Percentiles rank a stretch among this genome's conserved stretches.
phyloP scores from a whole-genome alignment of 2,113 vertebrate species.

The Patagioenas fasciata region DNA sequence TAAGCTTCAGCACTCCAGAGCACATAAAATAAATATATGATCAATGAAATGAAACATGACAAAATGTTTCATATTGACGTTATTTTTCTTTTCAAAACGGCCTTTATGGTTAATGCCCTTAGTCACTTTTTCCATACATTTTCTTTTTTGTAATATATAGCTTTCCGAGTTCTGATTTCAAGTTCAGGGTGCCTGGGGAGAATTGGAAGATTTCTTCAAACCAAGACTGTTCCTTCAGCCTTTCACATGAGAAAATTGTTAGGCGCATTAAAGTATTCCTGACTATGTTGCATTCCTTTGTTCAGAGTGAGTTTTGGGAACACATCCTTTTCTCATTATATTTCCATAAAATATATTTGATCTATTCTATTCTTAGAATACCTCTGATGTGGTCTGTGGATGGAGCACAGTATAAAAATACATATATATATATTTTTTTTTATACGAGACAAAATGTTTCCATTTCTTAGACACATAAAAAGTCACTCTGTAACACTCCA shows the following conservation, averaged over 20 bases:
- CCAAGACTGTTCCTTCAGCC: conserved; percentile 78
- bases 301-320: conserved; percentile 90
- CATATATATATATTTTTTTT: conserved; percentile 67
- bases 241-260: conserved; percentile 96
- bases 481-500: conserved; percentile 74
- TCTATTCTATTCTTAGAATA: conserved; percentile 95
- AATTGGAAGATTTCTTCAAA: conserved; percentile 80
- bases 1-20: conserved; percentile 71
- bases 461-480: conserved; percentile 82
- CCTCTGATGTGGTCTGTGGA: conserved; percentile 90
- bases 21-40: conserved; percentile 79
- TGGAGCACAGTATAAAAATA: conserved; percentile 85
- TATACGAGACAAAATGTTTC: conserved; percentile 85
- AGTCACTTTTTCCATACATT: conserved; percentile 77
- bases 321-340: conserved; percentile 99
- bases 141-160: conserved; percentile 76
- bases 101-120: conserved; percentile 73
- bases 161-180: conserved; percentile 81
- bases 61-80: conserved; percentile 79
- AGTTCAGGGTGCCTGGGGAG: conserved; percentile 78
- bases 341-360: conserved; percentile 93
- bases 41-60: conserved; percentile 82
- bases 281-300: conserved; percentile 86
- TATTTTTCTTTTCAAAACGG: conserved; percentile 75
- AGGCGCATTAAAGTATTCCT: conserved; percentile 84